phyloP scores from a whole-genome alignment of 2,888 invertebrate species.

The Pheosia gnoma region DNA sequence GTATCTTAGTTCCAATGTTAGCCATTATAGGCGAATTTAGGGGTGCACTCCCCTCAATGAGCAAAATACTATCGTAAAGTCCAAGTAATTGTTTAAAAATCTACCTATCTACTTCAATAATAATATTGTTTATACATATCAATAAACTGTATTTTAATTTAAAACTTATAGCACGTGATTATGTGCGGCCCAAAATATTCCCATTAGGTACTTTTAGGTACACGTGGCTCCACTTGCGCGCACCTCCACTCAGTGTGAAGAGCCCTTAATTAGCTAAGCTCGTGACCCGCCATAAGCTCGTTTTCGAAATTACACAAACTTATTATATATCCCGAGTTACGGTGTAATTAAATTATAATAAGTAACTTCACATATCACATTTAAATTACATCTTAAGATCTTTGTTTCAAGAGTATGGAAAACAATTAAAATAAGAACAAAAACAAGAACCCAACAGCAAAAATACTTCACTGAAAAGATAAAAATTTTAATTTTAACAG shows the following conservation, averaged over 20 bases:
- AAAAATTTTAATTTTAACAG: no score
- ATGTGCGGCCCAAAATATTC: neutral
- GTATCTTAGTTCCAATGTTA: no score
- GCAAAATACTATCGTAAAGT: no score
- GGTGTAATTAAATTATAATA: neutral
- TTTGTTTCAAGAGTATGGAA: neutral
- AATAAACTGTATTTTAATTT: no score
- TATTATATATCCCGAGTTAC: neutral
- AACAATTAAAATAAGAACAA: no score
- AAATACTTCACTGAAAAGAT: no score
- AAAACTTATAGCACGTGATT: neutral
- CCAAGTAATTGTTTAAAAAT: no score
- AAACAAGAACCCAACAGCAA: no score
- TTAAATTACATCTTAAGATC: neutral
- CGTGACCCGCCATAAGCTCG: neutral
- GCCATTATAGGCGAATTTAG: no score
- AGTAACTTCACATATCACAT: neutral
- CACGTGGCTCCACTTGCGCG: slow-evolving; percentile 8
- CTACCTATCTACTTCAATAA: no score
- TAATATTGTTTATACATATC: no score
- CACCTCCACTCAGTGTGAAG: neutral
- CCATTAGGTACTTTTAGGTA: neutral
- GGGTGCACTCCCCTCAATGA: no score
- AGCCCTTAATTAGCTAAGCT: neutral
- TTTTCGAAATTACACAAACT: neutral